Evolutionary conservation across 2,113 vertebrate species (phyloP).

Genomic region (Furnarius figulus): DNA sequence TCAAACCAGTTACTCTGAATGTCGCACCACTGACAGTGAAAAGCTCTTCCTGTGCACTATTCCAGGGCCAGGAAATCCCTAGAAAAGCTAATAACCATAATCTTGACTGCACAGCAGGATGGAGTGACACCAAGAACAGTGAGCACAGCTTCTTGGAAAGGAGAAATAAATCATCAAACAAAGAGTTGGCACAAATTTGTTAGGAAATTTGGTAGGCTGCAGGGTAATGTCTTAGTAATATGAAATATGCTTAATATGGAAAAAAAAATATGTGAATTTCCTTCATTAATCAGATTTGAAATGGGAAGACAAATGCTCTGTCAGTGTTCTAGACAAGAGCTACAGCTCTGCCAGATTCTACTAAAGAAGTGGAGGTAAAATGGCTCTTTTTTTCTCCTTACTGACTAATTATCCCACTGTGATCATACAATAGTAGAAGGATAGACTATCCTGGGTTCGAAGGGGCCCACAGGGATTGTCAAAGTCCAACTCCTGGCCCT

Average conservation of each 20-base stretch:
- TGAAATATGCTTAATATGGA: neutral
- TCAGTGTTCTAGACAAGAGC: neutral
- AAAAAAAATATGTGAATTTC: neutral
- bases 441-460: neutral
- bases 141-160: neutral
- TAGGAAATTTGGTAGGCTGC: neutral
- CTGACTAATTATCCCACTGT: neutral
- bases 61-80: neutral
- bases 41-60: neutral
- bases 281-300: neutral
- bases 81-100: neutral
- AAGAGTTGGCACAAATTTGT: neutral
- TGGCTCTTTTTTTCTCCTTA: neutral
- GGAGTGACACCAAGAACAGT: neutral
- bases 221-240: neutral
- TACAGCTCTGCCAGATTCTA: neutral
- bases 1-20: neutral
- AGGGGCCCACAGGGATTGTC: neutral
- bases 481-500: neutral
- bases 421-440: neutral
- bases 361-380: neutral
- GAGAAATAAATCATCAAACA: neutral
- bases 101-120: neutral
- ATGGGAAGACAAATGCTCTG: neutral
- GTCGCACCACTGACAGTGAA: neutral